Conservation (phyloP, 2,113 vertebrate genomes). For the Myotis lucifugus region DNA sequence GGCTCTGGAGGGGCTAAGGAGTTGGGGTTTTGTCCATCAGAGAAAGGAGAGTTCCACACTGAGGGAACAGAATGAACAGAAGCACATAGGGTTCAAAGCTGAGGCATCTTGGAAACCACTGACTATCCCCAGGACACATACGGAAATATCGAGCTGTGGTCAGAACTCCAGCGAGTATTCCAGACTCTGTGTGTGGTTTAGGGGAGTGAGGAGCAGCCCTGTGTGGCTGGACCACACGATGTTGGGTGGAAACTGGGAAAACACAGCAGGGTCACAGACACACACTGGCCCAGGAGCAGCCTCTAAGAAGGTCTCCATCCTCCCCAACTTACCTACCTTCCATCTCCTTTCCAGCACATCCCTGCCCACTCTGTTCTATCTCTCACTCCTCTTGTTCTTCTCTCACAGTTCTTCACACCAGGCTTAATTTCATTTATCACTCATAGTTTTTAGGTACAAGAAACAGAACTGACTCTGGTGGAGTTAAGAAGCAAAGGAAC, state of each 20-base stretch:
- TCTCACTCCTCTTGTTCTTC: neutral
- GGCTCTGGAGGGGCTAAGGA: slow-evolving; percentile 20
- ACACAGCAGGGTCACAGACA: neutral
- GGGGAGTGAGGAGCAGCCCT: neutral
- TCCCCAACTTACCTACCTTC: neutral
- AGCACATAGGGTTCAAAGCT: neutral
- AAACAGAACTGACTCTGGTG: neutral
- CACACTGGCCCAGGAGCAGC: neutral
- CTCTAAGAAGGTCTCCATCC: neutral
- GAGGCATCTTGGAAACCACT: slow-evolving; percentile 58
- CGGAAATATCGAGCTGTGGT: neutral
- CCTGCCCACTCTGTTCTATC: neutral
- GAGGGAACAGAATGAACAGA: neutral
- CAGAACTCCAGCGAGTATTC: neutral
- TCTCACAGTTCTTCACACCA: neutral
- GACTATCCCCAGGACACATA: slow-evolving; percentile 4
- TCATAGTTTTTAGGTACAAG: neutral
- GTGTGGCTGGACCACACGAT: neutral
- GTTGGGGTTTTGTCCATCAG: neutral
- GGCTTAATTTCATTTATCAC: neutral
- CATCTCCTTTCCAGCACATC: neutral
- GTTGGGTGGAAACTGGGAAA: neutral
- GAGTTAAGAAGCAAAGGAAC: slow-evolving; percentile 3
- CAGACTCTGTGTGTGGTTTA: neutral
- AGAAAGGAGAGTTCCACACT: neutral